Percentiles rank a stretch among this genome's conserved stretches.
Conservation (phyloP, 2,888 invertebrate genomes). For the Cosmia trapezina region DNA sequence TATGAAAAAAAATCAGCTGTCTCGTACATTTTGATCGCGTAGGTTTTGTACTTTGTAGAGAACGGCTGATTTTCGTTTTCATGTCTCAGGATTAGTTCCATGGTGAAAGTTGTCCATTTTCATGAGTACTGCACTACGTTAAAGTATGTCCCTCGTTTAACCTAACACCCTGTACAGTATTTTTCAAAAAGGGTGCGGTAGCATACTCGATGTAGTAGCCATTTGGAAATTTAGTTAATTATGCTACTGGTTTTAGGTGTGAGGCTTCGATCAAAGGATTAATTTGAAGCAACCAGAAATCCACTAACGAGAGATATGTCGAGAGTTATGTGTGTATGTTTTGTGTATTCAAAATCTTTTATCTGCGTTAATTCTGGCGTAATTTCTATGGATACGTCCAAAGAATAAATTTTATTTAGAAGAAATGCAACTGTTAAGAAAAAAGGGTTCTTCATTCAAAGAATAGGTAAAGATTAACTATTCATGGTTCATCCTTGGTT, state of each 20-base stretch:
- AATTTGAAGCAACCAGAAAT: not conserved
- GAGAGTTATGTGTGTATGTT: too few species aligned
- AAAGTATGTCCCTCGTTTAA: too few species aligned
- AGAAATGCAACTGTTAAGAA: not conserved
- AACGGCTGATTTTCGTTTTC: too few species aligned
- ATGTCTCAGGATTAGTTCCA: too few species aligned
- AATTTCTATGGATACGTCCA: not conserved
- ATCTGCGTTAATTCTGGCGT: not conserved
- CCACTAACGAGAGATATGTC: too few species aligned
- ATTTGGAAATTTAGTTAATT: not conserved
- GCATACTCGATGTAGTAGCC: not conserved
- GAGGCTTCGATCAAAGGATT: not conserved
- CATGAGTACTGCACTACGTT: too few species aligned
- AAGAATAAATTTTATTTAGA: not conserved
- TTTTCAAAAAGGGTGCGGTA: not conserved
- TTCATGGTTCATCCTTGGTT: not conserved
- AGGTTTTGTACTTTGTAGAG: too few species aligned
- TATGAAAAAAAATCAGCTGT: too few species aligned
- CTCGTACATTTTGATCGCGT: too few species aligned
- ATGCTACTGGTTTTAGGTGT: not conserved
- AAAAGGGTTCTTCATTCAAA: not conserved
- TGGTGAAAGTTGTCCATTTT: too few species aligned
- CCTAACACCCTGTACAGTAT: too few species aligned
- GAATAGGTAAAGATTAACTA: too few species aligned
- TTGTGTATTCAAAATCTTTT: not conserved